Evolutionary conservation across 2,888 invertebrate species (phyloP).

Genomic region (Tribolium freemani): DNA sequence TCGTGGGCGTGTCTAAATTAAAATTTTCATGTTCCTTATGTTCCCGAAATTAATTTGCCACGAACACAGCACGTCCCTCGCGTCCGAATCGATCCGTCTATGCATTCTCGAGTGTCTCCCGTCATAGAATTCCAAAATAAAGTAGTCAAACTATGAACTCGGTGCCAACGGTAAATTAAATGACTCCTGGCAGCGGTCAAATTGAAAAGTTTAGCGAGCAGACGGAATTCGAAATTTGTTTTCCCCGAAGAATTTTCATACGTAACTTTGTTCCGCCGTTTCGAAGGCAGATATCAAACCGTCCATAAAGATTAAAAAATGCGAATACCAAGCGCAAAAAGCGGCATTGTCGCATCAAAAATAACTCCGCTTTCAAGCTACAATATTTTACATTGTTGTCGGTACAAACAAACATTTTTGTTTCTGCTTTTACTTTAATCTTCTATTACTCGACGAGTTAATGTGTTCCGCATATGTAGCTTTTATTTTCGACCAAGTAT

Average conservation of each 20-base stretch:
- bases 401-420: slow-evolving; percentile 34
- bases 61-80: slow-evolving; percentile 7
- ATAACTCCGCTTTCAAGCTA: slow-evolving; percentile 19
- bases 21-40: slow-evolving; percentile 28
- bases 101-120: slow-evolving; percentile 49
- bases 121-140: slow-evolving; percentile 49
- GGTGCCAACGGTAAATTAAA: slow-evolving; percentile 53
- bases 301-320: slow-evolving; percentile 19
- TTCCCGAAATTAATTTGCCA: slow-evolving; percentile 20
- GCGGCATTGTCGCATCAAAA: background rate
- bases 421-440: slow-evolving; percentile 44
- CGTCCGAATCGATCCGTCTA: slow-evolving; percentile 48
- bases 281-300: slow-evolving; percentile 14
- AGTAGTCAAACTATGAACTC: slow-evolving; percentile 47
- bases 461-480: slow-evolving; percentile 45
- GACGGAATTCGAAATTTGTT: slow-evolving; percentile 51
- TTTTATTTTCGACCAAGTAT: slow-evolving; percentile 39
- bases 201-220: slow-evolving; percentile 53
- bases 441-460: slow-evolving; percentile 30
- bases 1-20: slow-evolving; percentile 5
- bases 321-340: background rate
- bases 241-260: slow-evolving; percentile 32
- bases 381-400: slow-evolving; percentile 40
- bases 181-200: slow-evolving; percentile 48
- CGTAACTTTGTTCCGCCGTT: slow-evolving; percentile 1